These are phyloP conservation scores for Amazona ochrocephala DNA, from an alignment of 2,797 vertebrate species.

Conservation along the genomic window DNA sequence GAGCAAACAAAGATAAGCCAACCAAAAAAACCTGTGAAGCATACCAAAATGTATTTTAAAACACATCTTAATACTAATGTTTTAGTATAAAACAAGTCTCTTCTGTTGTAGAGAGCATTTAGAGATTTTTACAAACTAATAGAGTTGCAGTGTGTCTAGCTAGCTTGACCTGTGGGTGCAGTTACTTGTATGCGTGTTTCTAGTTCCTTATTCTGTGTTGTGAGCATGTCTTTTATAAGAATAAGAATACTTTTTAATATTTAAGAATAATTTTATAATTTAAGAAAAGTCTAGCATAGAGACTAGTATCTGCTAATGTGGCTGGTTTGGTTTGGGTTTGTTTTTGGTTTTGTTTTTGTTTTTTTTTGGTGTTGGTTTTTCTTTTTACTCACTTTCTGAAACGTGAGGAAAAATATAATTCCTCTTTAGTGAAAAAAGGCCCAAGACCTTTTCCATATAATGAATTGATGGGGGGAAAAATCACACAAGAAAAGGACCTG, in stretches of 20 bases:
- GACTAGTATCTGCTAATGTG: background rate
- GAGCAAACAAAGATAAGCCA: background rate
- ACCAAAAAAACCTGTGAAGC: fast-evolving
- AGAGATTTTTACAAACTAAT: background rate
- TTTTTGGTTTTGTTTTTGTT: no score
- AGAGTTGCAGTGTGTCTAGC: background rate
- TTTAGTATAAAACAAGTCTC: background rate
- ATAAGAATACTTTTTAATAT: no score
- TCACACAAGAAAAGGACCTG: background rate
- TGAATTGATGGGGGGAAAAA: background rate
- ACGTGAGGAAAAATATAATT: background rate
- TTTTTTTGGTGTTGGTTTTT: background rate
- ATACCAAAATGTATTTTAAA: background rate
- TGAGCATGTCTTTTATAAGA: background rate
- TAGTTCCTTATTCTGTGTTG: background rate
- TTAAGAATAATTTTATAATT: no score
- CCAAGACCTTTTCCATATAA: background rate
- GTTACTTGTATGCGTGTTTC: background rate
- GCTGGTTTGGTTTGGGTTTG: background rate
- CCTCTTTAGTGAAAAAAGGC: background rate
- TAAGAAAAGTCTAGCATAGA: background rate
- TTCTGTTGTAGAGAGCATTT: background rate
- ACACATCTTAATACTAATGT: background rate
- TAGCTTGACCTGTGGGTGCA: background rate
- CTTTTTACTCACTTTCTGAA: background rate